Conservation (phyloP, 2,888 invertebrate species). For the Oscheius onirici region DNA sequence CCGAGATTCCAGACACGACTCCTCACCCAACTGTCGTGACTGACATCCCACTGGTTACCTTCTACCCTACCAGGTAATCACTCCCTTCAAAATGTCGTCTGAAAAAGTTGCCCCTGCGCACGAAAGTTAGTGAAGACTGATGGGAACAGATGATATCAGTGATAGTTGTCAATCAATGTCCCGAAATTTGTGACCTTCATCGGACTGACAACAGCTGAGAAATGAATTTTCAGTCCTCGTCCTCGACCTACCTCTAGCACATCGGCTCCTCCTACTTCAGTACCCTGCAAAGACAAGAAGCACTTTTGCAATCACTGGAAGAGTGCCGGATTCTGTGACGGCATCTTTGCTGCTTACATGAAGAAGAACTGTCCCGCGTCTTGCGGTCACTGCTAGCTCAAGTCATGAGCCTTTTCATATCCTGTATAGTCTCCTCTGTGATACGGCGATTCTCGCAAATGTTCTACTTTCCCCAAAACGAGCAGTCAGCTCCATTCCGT, state of each 20-base stretch:
- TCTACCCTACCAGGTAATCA: conserved; percentile 45
- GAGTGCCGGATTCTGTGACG: conserved; percentile 69
- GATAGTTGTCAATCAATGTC: conserved; percentile 12
- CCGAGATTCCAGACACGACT: conserved; percentile 58
- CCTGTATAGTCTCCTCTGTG: conserved; percentile 11
- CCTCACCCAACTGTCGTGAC: conserved; percentile 50
- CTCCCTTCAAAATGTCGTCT: no score
- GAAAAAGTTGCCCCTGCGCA: not conserved
- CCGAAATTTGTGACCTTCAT: not conserved
- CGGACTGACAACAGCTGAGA: not conserved
- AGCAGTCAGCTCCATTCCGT: conserved; percentile 26
- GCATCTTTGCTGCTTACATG: conserved; percentile 69
- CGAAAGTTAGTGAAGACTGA: not conserved
- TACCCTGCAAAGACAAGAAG: conserved; percentile 62
- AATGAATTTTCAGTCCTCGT: conserved; percentile 15
- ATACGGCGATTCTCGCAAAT: conserved; percentile 5
- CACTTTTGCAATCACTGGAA: conserved; percentile 70
- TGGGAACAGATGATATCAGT: conserved; percentile 9
- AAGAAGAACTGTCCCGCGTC: conserved; percentile 66
- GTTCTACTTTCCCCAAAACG: not conserved
- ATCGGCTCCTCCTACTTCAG: conserved; percentile 35
- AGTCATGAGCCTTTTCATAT: not conserved
- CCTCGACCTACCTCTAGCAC: conserved; percentile 22
- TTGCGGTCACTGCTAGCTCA: conserved; percentile 62
- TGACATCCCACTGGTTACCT: conserved; percentile 56